Conservation (phyloP, 2,888 invertebrate species). For the Amblyteles armatorius region DNA sequence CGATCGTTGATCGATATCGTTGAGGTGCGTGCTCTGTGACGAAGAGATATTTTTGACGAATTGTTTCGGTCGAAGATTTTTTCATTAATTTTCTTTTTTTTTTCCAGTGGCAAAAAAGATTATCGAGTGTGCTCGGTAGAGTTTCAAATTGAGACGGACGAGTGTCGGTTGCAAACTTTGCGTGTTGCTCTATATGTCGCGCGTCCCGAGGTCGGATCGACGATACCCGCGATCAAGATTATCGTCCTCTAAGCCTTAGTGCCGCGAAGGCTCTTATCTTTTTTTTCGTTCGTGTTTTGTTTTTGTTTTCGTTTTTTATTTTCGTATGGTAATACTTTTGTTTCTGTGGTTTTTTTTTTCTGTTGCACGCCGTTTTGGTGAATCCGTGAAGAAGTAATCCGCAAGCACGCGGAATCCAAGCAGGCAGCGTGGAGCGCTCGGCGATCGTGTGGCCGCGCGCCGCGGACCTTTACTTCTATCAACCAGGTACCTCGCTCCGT, state of each 20-base stretch:
- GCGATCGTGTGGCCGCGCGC: slow-evolving; percentile 83
- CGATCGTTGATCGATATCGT: slow-evolving; percentile 29
- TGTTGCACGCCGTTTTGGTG: slow-evolving; percentile 19
- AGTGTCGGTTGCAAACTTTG: not conserved
- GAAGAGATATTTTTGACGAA: slow-evolving; percentile 13
- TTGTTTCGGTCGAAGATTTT: not conserved
- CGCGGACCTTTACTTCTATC: slow-evolving; percentile 83
- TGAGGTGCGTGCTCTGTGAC: slow-evolving; percentile 27
- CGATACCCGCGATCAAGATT: not conserved
- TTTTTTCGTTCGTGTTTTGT: slow-evolving; percentile 39
- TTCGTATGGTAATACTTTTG: not conserved
- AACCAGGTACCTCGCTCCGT: slow-evolving; percentile 78
- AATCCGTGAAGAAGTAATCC: slow-evolving; percentile 70
- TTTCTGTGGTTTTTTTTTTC: not conserved
- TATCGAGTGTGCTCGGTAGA: not conserved
- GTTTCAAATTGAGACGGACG: not conserved
- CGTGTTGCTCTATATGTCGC: slow-evolving; percentile 33
- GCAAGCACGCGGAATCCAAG: slow-evolving; percentile 81
- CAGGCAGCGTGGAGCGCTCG: slow-evolving; percentile 84
- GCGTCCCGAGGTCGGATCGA: slow-evolving; percentile 5
- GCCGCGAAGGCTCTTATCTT: slow-evolving; percentile 45
- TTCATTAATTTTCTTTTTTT: not conserved
- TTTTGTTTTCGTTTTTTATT: slow-evolving; percentile 23
- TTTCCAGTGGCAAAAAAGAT: not conserved
- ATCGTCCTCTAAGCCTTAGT: slow-evolving; percentile 45